Base-by-base conservation (phyloP, 1,140 invertebrate genomes). In the Archegozetes longisetosus region DNA sequence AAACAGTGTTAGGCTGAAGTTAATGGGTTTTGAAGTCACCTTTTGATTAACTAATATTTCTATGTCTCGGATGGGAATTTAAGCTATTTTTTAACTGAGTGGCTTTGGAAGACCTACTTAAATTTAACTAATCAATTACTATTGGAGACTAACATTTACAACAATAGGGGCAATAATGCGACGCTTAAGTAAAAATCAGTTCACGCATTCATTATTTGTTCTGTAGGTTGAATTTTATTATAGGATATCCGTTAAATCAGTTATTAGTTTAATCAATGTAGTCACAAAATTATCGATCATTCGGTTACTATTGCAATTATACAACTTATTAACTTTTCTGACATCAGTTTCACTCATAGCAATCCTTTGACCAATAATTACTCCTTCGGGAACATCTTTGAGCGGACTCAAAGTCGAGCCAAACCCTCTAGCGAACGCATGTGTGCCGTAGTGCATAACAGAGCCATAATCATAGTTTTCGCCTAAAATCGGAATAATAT, bases 321-420 rank as follows among this genome's bases (percentile, higher is more conserved):
- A 78, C 13, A 78, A 65, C 48, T 70, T 73, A 60, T 75, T 74
- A 48, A 78, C 70, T 60, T 79, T 77, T 3, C 64, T 58, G 14
- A 78, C 61, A 64, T 78, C 76, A n/a, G 69, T 70, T 0, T 65
- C 61, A 58, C 73, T 75, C 54, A 77, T 69, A 1, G 69, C 71
- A 23, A 65, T 59, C 27, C 76, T 62, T 61, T 77, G 75, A 13
- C 75, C 76, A 53, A 77, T 75, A 2, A 26, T 29, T n/a, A 59
- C 58, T 27, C 49, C 60, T 40, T 6, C 17, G 32, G 32, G 32
- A 9, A 40, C 32, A 3, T 32, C 54, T 9, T 50, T 17, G 17
- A 40, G 32, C 6, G 32, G 32, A 40, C 32, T 40, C 17, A 40
- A 40, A 9, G 32, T 40, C 32, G 32, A 40, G 17, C 32, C 32